Conservation (phyloP, 2,113 vertebrate species). For the Agelaius tricolor region DNA sequence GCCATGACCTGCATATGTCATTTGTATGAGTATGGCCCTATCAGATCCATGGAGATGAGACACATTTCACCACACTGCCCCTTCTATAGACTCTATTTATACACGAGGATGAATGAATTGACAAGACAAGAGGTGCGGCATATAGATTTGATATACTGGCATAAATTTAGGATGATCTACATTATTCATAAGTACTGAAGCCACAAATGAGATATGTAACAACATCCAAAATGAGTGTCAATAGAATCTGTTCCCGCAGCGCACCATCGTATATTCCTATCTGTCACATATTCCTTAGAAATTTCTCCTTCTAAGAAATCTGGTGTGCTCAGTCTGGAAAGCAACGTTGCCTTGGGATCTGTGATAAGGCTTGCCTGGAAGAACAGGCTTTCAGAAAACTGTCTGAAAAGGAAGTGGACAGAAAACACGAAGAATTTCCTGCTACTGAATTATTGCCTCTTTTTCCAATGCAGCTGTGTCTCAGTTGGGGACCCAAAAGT, state of each 20-base stretch:
- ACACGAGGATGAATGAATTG: conserved; percentile 44
- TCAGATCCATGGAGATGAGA: conserved; percentile 18
- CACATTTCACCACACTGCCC: conserved; percentile 34
- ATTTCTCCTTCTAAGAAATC: conserved; percentile 64
- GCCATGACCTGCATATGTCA: conserved; percentile 58
- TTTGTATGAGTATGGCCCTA: conserved; percentile 10
- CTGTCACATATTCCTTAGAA: conserved; percentile 67
- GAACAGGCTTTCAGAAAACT: conserved; percentile 10
- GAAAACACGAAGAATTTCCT: background rate
- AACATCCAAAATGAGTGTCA: conserved; percentile 73
- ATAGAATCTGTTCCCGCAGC: conserved; percentile 68
- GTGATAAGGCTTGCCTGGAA: background rate
- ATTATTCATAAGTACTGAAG: conserved; percentile 69
- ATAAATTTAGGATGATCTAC: conserved; percentile 70
- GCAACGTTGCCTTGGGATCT: conserved; percentile 50
- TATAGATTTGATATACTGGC: conserved; percentile 66
- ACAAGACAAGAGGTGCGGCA: conserved; percentile 64
- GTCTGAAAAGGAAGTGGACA: conserved; percentile 1
- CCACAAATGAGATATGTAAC: conserved; percentile 72
- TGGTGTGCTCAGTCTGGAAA: conserved; percentile 62
- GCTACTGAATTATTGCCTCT: background rate
- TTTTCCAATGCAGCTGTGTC: background rate
- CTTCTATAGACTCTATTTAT: conserved; percentile 63
- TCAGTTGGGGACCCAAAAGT: background rate
- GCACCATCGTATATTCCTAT: conserved; percentile 62